Evolutionary conservation across 2,888 invertebrate genomes (phyloP).

Genomic region (Diarsia rubi): DNA sequence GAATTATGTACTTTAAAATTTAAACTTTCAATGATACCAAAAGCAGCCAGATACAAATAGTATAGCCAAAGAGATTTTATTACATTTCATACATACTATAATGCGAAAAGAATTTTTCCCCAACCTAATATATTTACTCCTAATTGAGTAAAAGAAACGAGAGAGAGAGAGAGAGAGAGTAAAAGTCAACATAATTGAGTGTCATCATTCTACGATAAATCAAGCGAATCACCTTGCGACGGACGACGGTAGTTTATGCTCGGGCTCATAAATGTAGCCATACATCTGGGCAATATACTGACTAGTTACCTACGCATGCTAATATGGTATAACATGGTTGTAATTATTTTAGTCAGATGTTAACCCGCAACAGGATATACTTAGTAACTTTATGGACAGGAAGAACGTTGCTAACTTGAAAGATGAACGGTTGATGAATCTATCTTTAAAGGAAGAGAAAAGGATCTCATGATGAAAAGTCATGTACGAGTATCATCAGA

Average conservation of each 20-base stretch:
- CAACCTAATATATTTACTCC: slow-evolving; percentile 10
- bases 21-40: too few species aligned
- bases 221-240: slow-evolving; percentile 43
- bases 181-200: slow-evolving; percentile 36
- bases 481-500: not conserved
- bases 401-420: too few species aligned
- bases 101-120: too few species aligned
- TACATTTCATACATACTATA: too few species aligned
- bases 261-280: slow-evolving; percentile 39
- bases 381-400: not conserved
- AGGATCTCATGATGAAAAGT: not conserved
- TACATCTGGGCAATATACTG: slow-evolving; percentile 42
- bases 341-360: slow-evolving; percentile 29
- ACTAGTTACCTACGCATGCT: slow-evolving; percentile 32
- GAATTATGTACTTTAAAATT: too few species aligned
- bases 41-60: too few species aligned
- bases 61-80: too few species aligned
- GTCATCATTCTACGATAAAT: slow-evolving; percentile 36
- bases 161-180: too few species aligned
- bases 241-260: slow-evolving; percentile 37
- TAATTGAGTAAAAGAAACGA: slow-evolving; percentile 37
- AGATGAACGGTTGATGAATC: too few species aligned
- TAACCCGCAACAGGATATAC: slow-evolving; percentile 1
- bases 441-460: not conserved
- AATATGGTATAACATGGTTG: slow-evolving; percentile 19